Evolutionary conservation across 2,888 invertebrate species (phyloP), one percentile per base, ranked within the genome.

Genomic region (Conops quadrifasciatus): DNA sequence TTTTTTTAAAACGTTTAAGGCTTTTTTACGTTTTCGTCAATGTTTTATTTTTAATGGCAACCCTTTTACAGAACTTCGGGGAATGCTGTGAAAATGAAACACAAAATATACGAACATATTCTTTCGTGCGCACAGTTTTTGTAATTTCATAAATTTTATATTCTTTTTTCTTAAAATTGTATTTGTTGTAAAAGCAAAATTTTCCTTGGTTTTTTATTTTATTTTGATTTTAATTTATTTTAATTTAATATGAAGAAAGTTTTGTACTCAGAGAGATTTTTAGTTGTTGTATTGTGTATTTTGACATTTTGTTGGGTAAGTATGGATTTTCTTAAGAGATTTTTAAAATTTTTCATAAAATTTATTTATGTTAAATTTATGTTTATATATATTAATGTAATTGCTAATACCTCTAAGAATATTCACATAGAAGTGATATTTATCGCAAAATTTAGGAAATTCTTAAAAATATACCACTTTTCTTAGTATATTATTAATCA

Each of bases 61-160:
- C n/a, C 43, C 43, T 26, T 24, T 43, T 30, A 19, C 21, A 4
- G 24, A 5, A 47, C 51, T 11, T 7, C 16, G 19, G 9, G 26
- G 51, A 13, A 65, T 30, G 47, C 26, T 15, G 47, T 47, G 26
- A 47, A 58, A 58, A 24, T 28, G 58, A 58, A 63, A 63, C 47
- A 63, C 1, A 16, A 19, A 47, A 63, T 1, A 56, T 13, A 49
- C 16, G 21, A 56, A 56, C n/a, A 1, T n/a, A n/a, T n/a, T n/a
- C 11, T 77, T 74, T 78, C 77, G 81, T 80, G 82, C 81, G 76
- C 81, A 80, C 81, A 81, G 77, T 80, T 59, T 73, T 71, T 73
- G 71, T 73, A 53, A 64, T 51, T 62, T 58, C 19, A 58, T 59
- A 36, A 19, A 59, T 30, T 67, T 24, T 51, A 28, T 51, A 13